Conservation (phyloP, 1,140 invertebrate genomes). For the Berghia stephanieae region DNA sequence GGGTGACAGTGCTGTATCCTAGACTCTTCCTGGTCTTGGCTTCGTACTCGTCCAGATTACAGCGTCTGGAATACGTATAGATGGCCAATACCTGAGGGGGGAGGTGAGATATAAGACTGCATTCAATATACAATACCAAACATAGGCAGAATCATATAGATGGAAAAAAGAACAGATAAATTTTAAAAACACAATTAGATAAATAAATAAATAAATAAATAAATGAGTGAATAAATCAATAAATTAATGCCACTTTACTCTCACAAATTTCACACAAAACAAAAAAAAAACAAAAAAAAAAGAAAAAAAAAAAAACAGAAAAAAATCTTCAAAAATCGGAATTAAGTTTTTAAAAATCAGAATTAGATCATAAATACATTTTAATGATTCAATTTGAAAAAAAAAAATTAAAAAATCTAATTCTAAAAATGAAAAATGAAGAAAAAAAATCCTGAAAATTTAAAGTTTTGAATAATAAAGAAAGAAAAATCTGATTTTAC, state of each 20-base stretch:
- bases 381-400: neutral
- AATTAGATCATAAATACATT: no score
- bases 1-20: slow-evolving; percentile 91
- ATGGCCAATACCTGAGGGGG: slow-evolving; percentile 78
- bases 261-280: neutral
- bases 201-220: neutral
- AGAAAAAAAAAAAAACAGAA: slow-evolving; percentile 4
- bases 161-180: neutral
- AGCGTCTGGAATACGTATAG: slow-evolving; percentile 96
- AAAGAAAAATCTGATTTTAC: neutral
- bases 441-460: neutral
- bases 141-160: no score
- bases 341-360: no score
- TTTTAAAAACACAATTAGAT: no score
- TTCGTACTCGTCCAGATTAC: slow-evolving; percentile 93
- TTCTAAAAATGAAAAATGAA: neutral
- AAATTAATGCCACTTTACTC: neutral
- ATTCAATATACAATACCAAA: neutral
- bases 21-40: slow-evolving; percentile 75
- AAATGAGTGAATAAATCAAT: slow-evolving; percentile 11
- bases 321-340: neutral
- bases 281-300: neutral
- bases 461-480: neutral
- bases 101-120: neutral
- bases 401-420: neutral